These are phyloP conservation scores for Eurystomus gularis DNA, from an alignment of 2,113 vertebrate species.

Conservation along the genomic window DNA sequence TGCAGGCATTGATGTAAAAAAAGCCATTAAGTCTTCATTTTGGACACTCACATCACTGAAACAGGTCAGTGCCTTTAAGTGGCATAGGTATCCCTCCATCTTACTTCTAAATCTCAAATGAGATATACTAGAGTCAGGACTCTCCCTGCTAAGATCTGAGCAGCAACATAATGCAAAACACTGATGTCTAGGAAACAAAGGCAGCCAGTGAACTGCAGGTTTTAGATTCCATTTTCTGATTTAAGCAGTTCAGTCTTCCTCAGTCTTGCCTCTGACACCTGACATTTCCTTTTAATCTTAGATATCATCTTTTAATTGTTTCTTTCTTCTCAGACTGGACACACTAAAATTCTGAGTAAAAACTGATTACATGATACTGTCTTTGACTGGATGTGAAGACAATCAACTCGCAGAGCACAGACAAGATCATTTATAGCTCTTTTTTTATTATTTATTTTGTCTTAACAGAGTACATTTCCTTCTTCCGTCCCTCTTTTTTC, in stretches of 20 bases:
- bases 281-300: conserved; percentile 19
- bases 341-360: not conserved
- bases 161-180: not conserved
- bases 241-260: not conserved
- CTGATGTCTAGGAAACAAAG: not conserved
- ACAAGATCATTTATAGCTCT: not conserved
- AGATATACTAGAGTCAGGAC: not conserved
- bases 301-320: not conserved
- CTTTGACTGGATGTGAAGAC: not conserved
- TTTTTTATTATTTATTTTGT: not conserved
- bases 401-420: not conserved
- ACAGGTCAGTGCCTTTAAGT: not conserved
- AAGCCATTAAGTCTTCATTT: not conserved
- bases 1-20: not conserved
- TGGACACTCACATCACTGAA: not conserved
- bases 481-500: not conserved
- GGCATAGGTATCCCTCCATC: not conserved
- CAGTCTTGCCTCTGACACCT: not conserved
- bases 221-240: conserved; percentile 35
- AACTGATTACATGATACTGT: not conserved
- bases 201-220: not conserved
- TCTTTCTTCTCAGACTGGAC: not conserved
- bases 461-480: not conserved
- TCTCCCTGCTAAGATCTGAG: not conserved
- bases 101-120: not conserved